Base-by-base conservation (phyloP, 2,888 invertebrate species). In the Morpho helenor region DNA sequence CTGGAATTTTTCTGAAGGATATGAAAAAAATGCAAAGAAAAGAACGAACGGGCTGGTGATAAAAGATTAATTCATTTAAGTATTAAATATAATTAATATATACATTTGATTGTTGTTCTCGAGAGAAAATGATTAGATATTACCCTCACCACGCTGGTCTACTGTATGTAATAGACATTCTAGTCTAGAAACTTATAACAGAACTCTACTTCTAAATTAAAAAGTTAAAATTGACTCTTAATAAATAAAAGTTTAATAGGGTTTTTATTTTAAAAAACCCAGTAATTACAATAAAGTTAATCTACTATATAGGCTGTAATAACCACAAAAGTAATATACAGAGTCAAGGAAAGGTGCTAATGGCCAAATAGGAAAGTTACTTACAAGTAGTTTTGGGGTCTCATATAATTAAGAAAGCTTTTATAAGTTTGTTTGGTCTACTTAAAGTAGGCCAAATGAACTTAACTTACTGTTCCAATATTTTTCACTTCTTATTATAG, bases 351-450 rank as follows among this genome's bases (percentile, higher is more conserved):
- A 60, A 58, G 46, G 60, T 56, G 46, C 53, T 62, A 62, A 62
- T 56, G 62, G 53, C 53, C 57, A 54, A 58, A 56, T 58, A 49
- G 48, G 51, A 56, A 62, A 58, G 54, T 62, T 42, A 54, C 50
- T 57, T 44, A 46, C 22, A 22, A 40, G 49, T 62, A 47, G 55
- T 57, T 59, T 50, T 49, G 44, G 46, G 45, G 60, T 57, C 44
- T 49, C 52, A n/a, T 49, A 57, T 55, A 60, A 60, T 60, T 58
- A 62, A 49, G 49, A 40, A 41, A 58, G 56, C 49, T 56, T 56
- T 53, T 60, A 52, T 45, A 43, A 51, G 54, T 62, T 47, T 47
- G 44, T n/a, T 53, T 47, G 8, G 41, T 8, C n/a, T 42, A 46
- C 53, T 43, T 54, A 42, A 10, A 45, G 31, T 31, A 31, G 31